Evolutionary conservation across 2,888 invertebrate genomes (phyloP).

Genomic region (Tipula unca): DNA sequence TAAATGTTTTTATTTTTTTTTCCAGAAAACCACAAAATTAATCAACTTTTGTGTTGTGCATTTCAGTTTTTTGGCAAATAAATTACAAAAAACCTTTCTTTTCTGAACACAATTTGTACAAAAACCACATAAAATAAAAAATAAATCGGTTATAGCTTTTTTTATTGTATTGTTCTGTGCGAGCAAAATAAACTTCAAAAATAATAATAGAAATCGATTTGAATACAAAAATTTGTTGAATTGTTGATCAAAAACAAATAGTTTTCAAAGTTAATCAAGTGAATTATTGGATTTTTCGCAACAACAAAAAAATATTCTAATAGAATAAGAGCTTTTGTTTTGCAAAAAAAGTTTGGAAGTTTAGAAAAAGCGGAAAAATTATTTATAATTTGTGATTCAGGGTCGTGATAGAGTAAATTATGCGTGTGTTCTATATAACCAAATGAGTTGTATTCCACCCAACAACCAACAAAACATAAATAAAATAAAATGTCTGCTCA

Average conservation of each 20-base stretch:
- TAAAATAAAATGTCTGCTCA: not conserved
- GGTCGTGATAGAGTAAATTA: not conserved
- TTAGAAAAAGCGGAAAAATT: not conserved
- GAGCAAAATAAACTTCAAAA: conserved; percentile 8
- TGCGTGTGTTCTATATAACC: not conserved
- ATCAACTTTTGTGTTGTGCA: not conserved
- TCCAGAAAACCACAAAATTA: not conserved
- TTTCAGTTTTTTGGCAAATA: conserved; percentile 1
- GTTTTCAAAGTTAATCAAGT: conserved; percentile 14
- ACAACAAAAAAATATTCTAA: not conserved
- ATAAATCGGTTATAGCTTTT: not conserved
- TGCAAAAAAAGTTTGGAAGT: not conserved
- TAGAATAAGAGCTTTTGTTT: not conserved
- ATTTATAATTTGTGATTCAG: not conserved
- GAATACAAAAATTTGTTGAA: not conserved
- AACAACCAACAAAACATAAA: not conserved
- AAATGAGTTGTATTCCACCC: not conserved
- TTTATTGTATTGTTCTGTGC: not conserved
- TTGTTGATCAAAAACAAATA: conserved; percentile 8
- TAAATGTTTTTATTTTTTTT: not conserved
- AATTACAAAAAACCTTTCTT: conserved; percentile 14
- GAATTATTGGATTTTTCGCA: not conserved
- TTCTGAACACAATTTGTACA: not conserved
- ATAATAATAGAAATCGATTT: not conserved
- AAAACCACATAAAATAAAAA: not conserved